Percentiles rank a stretch among this genome's conserved stretches.
Evolutionary conservation across 2,888 invertebrate species (phyloP).

Genomic region (Nemurella pictetii): DNA sequence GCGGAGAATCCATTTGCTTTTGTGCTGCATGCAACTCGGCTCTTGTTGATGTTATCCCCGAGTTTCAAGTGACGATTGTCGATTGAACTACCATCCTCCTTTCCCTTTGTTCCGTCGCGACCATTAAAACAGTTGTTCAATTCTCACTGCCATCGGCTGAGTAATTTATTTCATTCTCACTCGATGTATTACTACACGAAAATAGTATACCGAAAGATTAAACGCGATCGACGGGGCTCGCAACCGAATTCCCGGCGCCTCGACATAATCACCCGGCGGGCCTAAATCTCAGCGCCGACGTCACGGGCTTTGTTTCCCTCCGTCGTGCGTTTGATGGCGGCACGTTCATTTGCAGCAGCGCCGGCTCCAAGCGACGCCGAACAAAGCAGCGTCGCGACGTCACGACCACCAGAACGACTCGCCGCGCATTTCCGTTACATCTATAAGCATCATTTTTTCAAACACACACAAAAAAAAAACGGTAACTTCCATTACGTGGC

Average conservation of each 20-base stretch:
- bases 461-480: background rate
- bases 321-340: background rate
- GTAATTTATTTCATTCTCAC: background rate
- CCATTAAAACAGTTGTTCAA: background rate
- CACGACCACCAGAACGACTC: background rate
- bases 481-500: background rate
- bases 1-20: background rate
- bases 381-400: background rate
- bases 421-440: background rate
- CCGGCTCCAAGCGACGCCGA: background rate
- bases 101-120: background rate
- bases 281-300: background rate
- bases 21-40: background rate
- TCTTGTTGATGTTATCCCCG: background rate
- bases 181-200: background rate
- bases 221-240: background rate
- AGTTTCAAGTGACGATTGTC: background rate
- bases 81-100: background rate
- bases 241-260: too few relatives aligned
- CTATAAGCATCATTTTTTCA: background rate
- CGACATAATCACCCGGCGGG: too few relatives aligned
- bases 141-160: background rate
- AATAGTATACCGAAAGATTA: background rate
- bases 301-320: background rate
- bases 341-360: background rate